phyloP scores from a whole-genome alignment of 2,113 vertebrate species.

The Chaetodon trifascialis region DNA sequence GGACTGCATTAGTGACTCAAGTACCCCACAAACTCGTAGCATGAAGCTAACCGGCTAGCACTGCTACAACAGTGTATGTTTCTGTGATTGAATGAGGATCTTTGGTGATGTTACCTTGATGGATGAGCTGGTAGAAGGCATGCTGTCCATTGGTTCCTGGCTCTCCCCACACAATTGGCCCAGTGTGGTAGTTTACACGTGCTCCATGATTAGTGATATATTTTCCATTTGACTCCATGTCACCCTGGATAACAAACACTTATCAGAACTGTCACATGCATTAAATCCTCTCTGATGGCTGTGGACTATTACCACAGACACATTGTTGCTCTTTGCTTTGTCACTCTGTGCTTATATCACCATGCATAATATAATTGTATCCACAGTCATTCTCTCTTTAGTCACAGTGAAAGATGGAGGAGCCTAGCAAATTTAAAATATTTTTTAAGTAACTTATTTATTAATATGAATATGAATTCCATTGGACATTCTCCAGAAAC shows the following conservation, averaged over 20 bases:
- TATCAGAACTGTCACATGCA: not conserved
- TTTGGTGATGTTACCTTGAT: slow-evolving; percentile 88
- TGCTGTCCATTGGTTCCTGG: slow-evolving; percentile 99
- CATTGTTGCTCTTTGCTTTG: not conserved
- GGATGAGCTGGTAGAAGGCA: slow-evolving; percentile 98
- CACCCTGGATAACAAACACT: slow-evolving; percentile 84
- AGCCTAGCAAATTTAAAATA: not conserved
- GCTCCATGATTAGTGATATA: slow-evolving; percentile 92
- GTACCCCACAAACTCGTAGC: too few species aligned
- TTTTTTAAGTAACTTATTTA: not conserved
- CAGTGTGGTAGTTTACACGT: slow-evolving; percentile 93
- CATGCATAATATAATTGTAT: not conserved
- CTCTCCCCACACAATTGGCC: slow-evolving; percentile 98
- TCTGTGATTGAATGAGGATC: not conserved
- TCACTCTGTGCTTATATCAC: not conserved
- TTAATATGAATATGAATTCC: not conserved
- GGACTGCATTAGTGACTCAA: not conserved
- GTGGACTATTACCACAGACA: not conserved
- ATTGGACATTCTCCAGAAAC: not conserved
- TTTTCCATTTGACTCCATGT: slow-evolving; percentile 99
- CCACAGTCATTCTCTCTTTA: not conserved
- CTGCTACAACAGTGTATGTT: not conserved
- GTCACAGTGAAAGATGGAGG: not conserved
- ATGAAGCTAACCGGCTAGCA: not conserved
- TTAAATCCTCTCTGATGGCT: not conserved